These are phyloP conservation scores for Ooceraea biroi DNA, from an alignment of 1,140 invertebrate genomes.

Conservation along the genomic window DNA sequence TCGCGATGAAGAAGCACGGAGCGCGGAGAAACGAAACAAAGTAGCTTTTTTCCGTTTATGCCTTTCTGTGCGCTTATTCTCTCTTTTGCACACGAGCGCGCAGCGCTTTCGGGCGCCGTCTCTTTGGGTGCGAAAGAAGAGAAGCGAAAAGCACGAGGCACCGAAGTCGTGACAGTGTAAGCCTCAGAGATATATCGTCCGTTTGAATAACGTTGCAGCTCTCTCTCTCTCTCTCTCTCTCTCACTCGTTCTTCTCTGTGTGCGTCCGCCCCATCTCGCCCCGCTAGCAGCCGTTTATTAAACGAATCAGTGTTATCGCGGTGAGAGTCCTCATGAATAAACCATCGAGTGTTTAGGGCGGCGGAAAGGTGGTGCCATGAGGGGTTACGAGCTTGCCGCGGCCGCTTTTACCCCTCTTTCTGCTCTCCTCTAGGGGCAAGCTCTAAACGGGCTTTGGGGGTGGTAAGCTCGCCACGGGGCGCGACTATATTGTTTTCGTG, in stretches of 20 bases:
- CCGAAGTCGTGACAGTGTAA: conserved; percentile 80
- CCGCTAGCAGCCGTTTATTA: conserved; percentile 82
- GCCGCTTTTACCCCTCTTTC: conserved; percentile 68
- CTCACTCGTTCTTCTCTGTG: conserved; percentile 19
- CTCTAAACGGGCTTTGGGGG: conserved; percentile 66
- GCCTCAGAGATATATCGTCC: conserved; percentile 82
- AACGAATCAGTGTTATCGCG: conserved; percentile 85
- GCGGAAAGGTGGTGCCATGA: conserved; percentile 73
- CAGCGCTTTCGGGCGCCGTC: conserved; percentile 33
- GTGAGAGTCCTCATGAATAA: conserved; percentile 85
- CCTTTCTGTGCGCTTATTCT: conserved; percentile 1
- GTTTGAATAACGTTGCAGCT: conserved; percentile 82
- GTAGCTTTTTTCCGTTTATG: conserved; percentile 18
- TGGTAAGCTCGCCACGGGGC: conserved; percentile 81
- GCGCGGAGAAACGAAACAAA: not conserved
- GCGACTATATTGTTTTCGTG: conserved; percentile 86
- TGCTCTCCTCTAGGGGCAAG: conserved; percentile 57
- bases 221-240: conserved; percentile 45
- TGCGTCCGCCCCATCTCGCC: conserved; percentile 63
- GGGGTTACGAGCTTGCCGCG: conserved; percentile 74
- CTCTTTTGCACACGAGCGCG: conserved; percentile 26
- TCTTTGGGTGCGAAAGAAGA: conserved; percentile 49
- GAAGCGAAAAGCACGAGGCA: conserved; percentile 65
- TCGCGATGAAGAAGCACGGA: not conserved
- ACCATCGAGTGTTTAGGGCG: conserved; percentile 84